Conservation (phyloP, 2,888 invertebrate genomes). For the Diarsia mendica region DNA sequence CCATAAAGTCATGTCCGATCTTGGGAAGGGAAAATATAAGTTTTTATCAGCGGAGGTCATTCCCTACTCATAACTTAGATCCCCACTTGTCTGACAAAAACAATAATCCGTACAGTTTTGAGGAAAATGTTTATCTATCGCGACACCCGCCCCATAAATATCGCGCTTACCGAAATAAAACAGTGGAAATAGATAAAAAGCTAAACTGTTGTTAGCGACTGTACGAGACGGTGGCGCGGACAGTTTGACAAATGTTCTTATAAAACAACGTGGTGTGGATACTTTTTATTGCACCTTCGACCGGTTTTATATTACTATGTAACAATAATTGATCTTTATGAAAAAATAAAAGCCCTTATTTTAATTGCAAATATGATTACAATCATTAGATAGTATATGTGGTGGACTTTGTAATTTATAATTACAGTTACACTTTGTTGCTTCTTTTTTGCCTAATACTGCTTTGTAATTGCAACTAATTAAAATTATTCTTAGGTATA, state of each 20-base stretch:
- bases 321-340: conserved; percentile 23
- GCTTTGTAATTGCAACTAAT: not conserved
- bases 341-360: conserved; percentile 23
- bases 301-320: conserved; percentile 31
- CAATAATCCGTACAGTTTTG: conserved; percentile 88
- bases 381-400: not conserved
- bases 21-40: conserved; percentile 55
- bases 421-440: not conserved
- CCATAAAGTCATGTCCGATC: conserved; percentile 32
- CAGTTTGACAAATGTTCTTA: conserved; percentile 77
- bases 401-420: conserved; percentile 26
- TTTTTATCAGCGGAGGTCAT: conserved; percentile 82
- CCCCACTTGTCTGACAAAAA: conserved; percentile 84
- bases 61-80: conserved; percentile 82
- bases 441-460: not conserved
- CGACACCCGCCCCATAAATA: conserved; percentile 89
- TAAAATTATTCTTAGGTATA: not conserved
- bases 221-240: conserved; percentile 76
- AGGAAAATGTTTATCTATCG: conserved; percentile 87
- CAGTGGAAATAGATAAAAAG: conserved; percentile 87
- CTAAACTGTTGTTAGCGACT: conserved; percentile 80
- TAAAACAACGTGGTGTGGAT: conserved; percentile 52
- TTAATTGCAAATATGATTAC: conserved; percentile 28
- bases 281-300: conserved; percentile 46
- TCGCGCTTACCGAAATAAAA: conserved; percentile 83